Conservation (phyloP, 2,797 vertebrate species). For the Peromyscus aztecus region DNA sequence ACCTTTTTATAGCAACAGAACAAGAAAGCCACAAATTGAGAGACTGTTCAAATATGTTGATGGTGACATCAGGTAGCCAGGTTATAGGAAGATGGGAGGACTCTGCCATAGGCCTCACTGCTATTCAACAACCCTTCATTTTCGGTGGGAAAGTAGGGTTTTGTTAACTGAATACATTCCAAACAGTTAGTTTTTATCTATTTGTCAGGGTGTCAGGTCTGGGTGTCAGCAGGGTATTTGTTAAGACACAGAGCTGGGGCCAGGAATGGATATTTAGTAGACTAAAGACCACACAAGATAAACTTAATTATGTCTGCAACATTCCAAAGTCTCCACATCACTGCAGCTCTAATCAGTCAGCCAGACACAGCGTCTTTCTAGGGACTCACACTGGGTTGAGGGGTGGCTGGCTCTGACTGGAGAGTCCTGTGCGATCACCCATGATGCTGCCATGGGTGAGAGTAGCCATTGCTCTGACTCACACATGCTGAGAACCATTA, state of each 20-base stretch:
- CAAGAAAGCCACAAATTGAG: not conserved
- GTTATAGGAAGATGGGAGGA: not conserved
- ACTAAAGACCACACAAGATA: too few species aligned
- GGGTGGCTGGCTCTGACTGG: not conserved
- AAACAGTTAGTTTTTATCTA: not conserved
- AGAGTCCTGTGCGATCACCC: not conserved
- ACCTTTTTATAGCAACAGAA: conserved; percentile 5
- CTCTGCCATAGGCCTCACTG: not conserved
- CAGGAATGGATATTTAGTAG: not conserved
- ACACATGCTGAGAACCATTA: not conserved
- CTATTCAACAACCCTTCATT: not conserved
- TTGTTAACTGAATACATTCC: not conserved
- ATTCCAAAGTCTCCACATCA: not conserved
- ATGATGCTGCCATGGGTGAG: not conserved
- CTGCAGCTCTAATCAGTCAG: too few species aligned
- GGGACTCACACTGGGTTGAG: not conserved
- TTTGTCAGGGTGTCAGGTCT: not conserved
- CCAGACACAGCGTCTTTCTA: not conserved
- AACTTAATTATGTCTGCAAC: not conserved
- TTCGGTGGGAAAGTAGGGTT: not conserved
- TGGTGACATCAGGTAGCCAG: not conserved
- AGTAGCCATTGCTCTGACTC: rapidly evolving
- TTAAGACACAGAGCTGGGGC: not conserved
- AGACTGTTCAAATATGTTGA: not conserved
- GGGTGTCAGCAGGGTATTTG: not conserved